A percentile compares a stretch with the other conserved stretches of the same genome.
Evolutionary conservation across 1,140 invertebrate genomes (phyloP).

Genomic region (Ephestia elutella): DNA sequence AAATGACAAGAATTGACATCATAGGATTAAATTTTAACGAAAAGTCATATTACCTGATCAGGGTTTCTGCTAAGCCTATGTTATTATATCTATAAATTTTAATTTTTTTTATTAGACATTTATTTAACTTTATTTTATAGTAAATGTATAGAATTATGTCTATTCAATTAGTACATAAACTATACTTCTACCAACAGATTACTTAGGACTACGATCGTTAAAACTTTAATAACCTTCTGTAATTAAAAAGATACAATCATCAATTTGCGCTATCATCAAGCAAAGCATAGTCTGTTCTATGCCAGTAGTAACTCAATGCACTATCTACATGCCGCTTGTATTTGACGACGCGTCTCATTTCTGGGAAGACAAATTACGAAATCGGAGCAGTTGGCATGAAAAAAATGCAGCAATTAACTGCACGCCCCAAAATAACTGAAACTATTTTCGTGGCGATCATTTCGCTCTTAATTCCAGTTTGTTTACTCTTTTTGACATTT

Average conservation of each 20-base stretch:
- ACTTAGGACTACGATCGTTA: too few relatives aligned
- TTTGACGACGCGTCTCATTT: constrained; percentile 72
- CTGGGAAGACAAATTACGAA: constrained; percentile 71
- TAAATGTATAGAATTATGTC: too few relatives aligned
- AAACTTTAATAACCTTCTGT: too few relatives aligned
- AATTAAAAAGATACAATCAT: too few relatives aligned
- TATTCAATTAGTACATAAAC: too few relatives aligned
- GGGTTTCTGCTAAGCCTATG: too few relatives aligned
- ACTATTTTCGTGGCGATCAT: constrained; percentile 55
- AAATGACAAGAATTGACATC: not conserved
- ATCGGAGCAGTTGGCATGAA: constrained; percentile 57
- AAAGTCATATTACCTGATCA: too few relatives aligned
- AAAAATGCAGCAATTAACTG: constrained; percentile 71
- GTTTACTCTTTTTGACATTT: constrained; percentile 44
- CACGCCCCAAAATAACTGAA: constrained; percentile 45
- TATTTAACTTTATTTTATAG: too few relatives aligned
- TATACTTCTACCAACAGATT: too few relatives aligned
- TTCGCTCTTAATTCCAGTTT: constrained; percentile 52
- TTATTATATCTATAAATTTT: too few relatives aligned
- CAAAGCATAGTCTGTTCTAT: not conserved
- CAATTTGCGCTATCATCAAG: not conserved
- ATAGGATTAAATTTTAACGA: not conserved
- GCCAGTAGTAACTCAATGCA: constrained; percentile 8
- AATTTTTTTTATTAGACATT: too few relatives aligned
- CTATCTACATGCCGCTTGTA: constrained; percentile 65